These are phyloP conservation scores for Lycophotia porphyrea DNA, from an alignment of 2,888 invertebrate genomes.

Conservation along the genomic window DNA sequence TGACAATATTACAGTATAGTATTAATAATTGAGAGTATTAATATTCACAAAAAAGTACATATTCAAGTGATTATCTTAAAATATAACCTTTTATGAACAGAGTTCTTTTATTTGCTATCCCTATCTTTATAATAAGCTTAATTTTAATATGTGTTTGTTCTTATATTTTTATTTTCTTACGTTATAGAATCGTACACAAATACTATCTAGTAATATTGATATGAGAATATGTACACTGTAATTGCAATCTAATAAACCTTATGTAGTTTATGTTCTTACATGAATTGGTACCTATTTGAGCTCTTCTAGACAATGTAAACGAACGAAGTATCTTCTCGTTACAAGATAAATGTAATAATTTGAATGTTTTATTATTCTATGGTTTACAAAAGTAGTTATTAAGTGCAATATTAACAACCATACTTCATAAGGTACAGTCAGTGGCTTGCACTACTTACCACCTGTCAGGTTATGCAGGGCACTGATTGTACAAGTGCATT, in stretches of 20 bases:
- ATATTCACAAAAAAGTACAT: not conserved
- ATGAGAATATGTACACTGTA: constrained; percentile 1
- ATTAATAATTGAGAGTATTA: not conserved
- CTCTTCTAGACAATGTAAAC: not conserved
- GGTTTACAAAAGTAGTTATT: not conserved
- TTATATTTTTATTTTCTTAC: not conserved
- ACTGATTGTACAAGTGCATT: not conserved
- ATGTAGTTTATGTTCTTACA: not conserved
- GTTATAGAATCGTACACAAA: not conserved
- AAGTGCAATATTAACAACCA: not conserved
- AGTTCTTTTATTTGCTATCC: constrained; percentile 12
- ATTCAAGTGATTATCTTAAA: not conserved
- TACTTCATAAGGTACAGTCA: not conserved
- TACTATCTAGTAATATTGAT: not conserved
- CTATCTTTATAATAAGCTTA: constrained; percentile 3
- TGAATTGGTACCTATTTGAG: not conserved
- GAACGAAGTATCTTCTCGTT: not conserved
- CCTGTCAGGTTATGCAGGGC: not conserved
- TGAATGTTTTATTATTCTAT: not conserved
- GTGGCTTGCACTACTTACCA: not conserved
- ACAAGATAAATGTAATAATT: not conserved
- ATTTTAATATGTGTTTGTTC: constrained; percentile 7
- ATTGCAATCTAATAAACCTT: not conserved
- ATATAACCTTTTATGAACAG: not conserved
- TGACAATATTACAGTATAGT: not conserved